Base-by-base conservation (phyloP, 2,113 vertebrate genomes). In the Lanius collurio region DNA sequence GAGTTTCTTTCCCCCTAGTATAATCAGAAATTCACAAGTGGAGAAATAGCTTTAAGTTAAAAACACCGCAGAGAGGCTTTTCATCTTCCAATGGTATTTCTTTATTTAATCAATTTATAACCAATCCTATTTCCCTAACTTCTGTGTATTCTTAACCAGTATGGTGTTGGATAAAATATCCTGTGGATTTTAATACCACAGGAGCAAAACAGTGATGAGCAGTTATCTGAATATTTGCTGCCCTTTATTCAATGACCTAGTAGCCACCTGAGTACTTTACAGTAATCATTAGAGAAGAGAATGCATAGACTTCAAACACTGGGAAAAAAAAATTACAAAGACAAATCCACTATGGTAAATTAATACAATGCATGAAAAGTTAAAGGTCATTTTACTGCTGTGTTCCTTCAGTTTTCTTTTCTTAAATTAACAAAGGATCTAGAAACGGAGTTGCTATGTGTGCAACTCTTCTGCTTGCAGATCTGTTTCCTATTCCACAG, bases 291-390 rank as follows among this genome's bases (percentile, higher is more conserved):
- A 79, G 33, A 27, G 9, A 52, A 42, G 14, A 42, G 20, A 85
- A 69, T 31, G 5, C 0, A 0, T 6, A 49, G 44, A 56, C 15
- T 74, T 82, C 33, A 85, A 73, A 65, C 10, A 42, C 1, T 11
- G 13, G 0, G 11, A 2, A 55, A 53, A 47, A 49, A 35, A 28
- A 27, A 10, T 6, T 3, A 1, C 2, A 23, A 63, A 73, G 20
- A 15, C 2, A 75, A 57, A 60, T 55, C 44, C 1, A 1, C 3
- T 13, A 7, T 37, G 6, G 2, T 56, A 65, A 46, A 49, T n/a
- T 5, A 65, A 55, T 56, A 20, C 3, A 83, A 14, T 17, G 52
- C 6, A 13, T 16, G 20, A 24, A 70, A 83, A 44, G 5, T 41
- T 70, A 57, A 56, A 83, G 6, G 21, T 37, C 3, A 30, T 75